These are phyloP conservation scores for Lasioglossum baleicum DNA, from an alignment of 1,140 invertebrate genomes.

Conservation along the genomic window DNA sequence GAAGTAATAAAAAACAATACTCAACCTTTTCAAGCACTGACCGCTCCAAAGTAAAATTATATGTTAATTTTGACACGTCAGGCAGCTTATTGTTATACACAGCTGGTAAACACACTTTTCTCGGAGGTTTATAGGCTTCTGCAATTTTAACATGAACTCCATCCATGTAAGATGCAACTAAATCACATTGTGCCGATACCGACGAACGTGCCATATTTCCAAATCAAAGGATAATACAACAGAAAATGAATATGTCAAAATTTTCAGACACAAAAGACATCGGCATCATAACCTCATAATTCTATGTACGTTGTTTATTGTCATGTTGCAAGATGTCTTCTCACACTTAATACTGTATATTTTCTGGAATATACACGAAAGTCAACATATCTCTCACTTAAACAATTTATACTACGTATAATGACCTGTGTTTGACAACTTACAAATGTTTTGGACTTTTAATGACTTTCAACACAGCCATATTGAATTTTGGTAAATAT, in stretches of 20 bases:
- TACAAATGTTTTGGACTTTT: not conserved
- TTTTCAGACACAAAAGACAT: slow-evolving; percentile 4
- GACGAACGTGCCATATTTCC: slow-evolving; percentile 69
- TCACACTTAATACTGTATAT: not conserved
- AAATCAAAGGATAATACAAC: not conserved
- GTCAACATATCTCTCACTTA: not conserved
- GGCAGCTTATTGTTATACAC: slow-evolving; percentile 83
- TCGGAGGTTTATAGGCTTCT: slow-evolving; percentile 90
- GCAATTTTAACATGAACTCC: slow-evolving; percentile 92
- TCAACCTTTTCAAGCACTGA: slow-evolving; percentile 83
- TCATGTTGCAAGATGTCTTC: not conserved
- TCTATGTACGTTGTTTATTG: not conserved
- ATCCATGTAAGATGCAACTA: slow-evolving; percentile 85
- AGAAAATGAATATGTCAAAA: slow-evolving; percentile 5
- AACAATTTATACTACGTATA: slow-evolving; percentile 6
- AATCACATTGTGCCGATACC: slow-evolving; percentile 69
- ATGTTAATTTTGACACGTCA: slow-evolving; percentile 80
- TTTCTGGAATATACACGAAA: not conserved
- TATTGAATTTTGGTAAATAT: slow-evolving; percentile 21
- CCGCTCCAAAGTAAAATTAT: slow-evolving; percentile 87
- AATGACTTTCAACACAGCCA: slow-evolving; percentile 4
- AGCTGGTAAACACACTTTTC: slow-evolving; percentile 85
- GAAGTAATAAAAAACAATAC: not conserved
- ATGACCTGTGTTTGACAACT: slow-evolving; percentile 11
- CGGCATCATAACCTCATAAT: slow-evolving; percentile 22